Conservation (phyloP, 2,113 vertebrate species). For the Corythornis vintsioides region DNA sequence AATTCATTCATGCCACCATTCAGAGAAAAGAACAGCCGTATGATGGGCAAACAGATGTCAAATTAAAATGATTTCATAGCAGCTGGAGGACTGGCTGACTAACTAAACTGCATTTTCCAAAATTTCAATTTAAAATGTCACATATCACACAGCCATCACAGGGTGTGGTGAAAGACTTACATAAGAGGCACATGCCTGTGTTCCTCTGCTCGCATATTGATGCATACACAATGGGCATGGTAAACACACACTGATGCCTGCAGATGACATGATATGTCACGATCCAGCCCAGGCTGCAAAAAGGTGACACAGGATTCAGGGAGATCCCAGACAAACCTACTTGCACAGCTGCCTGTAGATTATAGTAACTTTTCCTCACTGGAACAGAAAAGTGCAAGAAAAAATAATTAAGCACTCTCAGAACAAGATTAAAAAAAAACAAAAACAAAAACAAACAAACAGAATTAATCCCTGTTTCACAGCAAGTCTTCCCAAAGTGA, state of each 20-base stretch:
- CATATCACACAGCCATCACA: neutral
- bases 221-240: no score
- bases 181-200: neutral
- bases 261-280: neutral
- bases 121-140: neutral
- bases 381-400: neutral
- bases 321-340: neutral
- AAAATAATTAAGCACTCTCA: neutral
- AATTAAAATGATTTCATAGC: neutral
- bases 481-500: neutral
- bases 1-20: neutral
- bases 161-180: neutral
- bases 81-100: neutral
- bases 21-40: neutral
- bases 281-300: neutral
- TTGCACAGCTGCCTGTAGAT: neutral
- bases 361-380: neutral
- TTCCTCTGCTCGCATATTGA: neutral
- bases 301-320: neutral
- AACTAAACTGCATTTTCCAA: neutral
- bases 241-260: neutral
- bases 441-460: no score
- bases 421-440: neutral
- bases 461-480: neutral
- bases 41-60: accelerated